Evolutionary conservation across 2,888 invertebrate genomes (phyloP), one percentile per base, ranked within the genome.

Genomic region (Drosophila setosimentum): DNA sequence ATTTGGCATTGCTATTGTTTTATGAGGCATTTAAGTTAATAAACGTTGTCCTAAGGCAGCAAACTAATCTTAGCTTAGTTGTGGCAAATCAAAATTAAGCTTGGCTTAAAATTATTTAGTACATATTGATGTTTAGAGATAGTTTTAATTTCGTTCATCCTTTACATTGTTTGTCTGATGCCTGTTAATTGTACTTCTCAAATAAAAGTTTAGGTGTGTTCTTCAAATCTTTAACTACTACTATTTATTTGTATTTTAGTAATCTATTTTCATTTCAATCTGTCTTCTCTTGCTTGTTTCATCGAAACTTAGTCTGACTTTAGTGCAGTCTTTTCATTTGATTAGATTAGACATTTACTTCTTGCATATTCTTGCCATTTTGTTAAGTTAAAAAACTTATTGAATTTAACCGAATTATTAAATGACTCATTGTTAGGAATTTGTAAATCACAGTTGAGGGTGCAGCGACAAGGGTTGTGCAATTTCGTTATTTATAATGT

Each of bases 401-500:
- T 27, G 27, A 40, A n/a, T 40, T 40, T 8, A 35, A 6, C 11
- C 24, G 30, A 40, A 49, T 54, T 67, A 37, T 33, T 10, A 32
- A 1, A 21, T 5, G 13, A 55, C 30, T 35, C 30, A 1, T 6
- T 11, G 24, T 33, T 50, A 16, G 32, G 37, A 29, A 29, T 45
- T 54, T n/a, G n/a, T 13, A 5, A 30, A 57, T 32, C 10, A 49
- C 18, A 35, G 45, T 11, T 53, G 24, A 11, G 27, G 18, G 27
- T 35, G 35, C 21, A 29, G n/a, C 29, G 49, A n/a, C 49, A 48
- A 1, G 45, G 45, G 35, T 24, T 45, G 49, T 49, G 35, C 33
- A 0, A 64, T 18, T 60, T 49, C 57, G 55, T 70, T 79, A 83
- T 77, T 80, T 75, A 82, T 64, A 73, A 65, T 82, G 83, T 83